Evolutionary conservation across 2,888 invertebrate species (phyloP).

Genomic region (Tineola bisselliella): DNA sequence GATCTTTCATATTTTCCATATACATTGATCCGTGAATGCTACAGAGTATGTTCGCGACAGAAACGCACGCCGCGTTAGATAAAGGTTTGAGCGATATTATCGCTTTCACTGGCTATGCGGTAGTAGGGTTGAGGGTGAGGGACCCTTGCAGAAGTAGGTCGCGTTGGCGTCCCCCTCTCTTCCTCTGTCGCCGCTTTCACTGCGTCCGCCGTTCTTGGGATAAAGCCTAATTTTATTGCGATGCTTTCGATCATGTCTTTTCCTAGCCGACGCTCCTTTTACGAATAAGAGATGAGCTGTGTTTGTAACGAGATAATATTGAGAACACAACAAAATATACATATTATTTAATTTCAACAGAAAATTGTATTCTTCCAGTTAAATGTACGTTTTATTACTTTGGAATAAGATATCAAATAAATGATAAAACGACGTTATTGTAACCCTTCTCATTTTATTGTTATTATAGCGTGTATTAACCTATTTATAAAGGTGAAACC

Average conservation of each 20-base stretch:
- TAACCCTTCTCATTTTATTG: too few relatives aligned
- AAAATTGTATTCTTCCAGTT: background rate
- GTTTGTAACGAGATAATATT: background rate
- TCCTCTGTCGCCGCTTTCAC: conserved; percentile 46
- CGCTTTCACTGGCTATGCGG: conserved; percentile 22
- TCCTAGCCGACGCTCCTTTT: conserved; percentile 15
- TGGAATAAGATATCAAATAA: too few relatives aligned
- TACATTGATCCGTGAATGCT: conserved; percentile 33
- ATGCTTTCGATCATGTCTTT: conserved; percentile 46
- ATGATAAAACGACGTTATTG: too few relatives aligned
- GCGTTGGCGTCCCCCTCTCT: conserved; percentile 26
- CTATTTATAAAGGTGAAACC: conserved; percentile 14
- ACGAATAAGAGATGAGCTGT: background rate
- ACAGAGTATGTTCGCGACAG: background rate
- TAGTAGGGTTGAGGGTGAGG: conserved; percentile 32
- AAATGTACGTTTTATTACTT: too few relatives aligned
- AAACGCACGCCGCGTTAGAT: conserved; percentile 1
- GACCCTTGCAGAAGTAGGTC: conserved; percentile 50
- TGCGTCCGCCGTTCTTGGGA: conserved; percentile 39
- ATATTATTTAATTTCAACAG: background rate
- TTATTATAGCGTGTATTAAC: conserved; percentile 16
- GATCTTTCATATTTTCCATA: background rate
- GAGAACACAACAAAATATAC: background rate
- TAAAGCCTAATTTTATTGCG: conserved; percentile 61
- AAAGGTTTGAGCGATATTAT: conserved; percentile 9